These are phyloP conservation scores for Acanthochromis polyacanthus DNA, from an alignment of 2,113 vertebrate species.

Conservation along the genomic window DNA sequence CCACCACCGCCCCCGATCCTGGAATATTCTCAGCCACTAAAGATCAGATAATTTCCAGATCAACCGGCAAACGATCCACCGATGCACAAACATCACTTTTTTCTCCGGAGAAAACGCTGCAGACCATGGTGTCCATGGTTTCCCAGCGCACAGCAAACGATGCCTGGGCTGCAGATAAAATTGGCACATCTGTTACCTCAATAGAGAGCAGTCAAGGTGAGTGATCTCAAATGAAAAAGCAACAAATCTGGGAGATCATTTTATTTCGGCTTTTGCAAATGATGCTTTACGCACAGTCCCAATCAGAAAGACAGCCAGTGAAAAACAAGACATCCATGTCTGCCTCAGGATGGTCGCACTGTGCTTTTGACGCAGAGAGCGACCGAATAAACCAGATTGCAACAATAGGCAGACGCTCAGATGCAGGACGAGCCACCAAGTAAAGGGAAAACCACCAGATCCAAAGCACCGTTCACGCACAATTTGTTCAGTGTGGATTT, in stretches of 20 bases:
- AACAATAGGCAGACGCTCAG: slow-evolving; percentile 68
- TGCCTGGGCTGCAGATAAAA: slow-evolving; percentile 68
- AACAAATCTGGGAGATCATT: no score
- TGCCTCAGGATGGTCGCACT: slow-evolving; percentile 13
- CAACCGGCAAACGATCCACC: slow-evolving; percentile 57
- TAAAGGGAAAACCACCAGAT: not conserved
- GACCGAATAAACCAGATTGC: slow-evolving; percentile 53
- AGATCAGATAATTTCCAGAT: slow-evolving; percentile 32
- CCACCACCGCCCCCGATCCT: slow-evolving; percentile 20
- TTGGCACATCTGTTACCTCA: slow-evolving; percentile 60
- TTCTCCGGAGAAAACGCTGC: slow-evolving; percentile 70
- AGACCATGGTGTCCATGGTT: slow-evolving; percentile 74
- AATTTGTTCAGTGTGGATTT: not conserved
- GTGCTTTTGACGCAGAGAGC: slow-evolving; percentile 74
- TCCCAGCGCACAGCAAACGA: slow-evolving; percentile 71
- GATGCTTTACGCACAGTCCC: no score
- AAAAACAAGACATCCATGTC: not conserved
- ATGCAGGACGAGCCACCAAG: not conserved
- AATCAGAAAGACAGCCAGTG: no score
- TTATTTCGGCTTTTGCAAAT: no score
- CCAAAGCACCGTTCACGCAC: not conserved
- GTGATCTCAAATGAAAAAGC: slow-evolving; percentile 11
- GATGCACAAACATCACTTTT: slow-evolving; percentile 60
- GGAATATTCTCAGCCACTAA: slow-evolving; percentile 10
- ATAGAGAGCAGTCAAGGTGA: slow-evolving; percentile 81